A percentile compares a stretch with the other conserved stretches of the same genome.
Evolutionary conservation across 2,888 invertebrate species (phyloP).

Genomic region (Apamea epomidion): DNA sequence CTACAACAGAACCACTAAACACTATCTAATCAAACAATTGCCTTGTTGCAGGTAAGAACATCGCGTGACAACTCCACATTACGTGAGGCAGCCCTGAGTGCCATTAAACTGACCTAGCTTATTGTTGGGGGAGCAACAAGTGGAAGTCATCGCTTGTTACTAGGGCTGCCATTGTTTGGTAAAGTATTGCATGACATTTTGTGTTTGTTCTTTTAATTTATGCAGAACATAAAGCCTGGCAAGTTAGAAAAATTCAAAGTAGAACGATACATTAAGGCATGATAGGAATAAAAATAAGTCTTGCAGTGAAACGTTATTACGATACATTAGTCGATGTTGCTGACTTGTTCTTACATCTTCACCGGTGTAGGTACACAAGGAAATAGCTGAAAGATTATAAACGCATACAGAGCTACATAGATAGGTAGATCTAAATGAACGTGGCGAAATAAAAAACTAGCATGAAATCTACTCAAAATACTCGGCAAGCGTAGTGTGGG

Average conservation of each 20-base stretch:
- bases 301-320: too few relatives aligned
- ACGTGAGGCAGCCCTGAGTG: slow-evolving; percentile 58
- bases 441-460: not conserved
- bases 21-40: slow-evolving; percentile 52
- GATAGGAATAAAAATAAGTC: not conserved
- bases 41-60: slow-evolving; percentile 65
- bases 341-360: not conserved
- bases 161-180: slow-evolving; percentile 77
- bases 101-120: slow-evolving; percentile 79
- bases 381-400: not conserved
- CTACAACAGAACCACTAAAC: slow-evolving; percentile 7
- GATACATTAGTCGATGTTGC: not conserved
- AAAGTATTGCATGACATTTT: slow-evolving; percentile 10
- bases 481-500: too few relatives aligned
- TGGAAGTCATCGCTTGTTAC: slow-evolving; percentile 76
- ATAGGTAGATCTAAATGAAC: not conserved
- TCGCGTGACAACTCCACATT: slow-evolving; percentile 65
- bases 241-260: too few relatives aligned
- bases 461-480: not conserved
- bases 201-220: not conserved
- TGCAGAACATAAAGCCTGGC: too few relatives aligned
- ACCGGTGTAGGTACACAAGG: not conserved
- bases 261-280: not conserved
- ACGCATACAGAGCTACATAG: not conserved
- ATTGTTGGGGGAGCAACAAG: slow-evolving; percentile 90